phyloP scores from a whole-genome alignment of 2,797 vertebrate species.

The Etheostoma perlongum region DNA sequence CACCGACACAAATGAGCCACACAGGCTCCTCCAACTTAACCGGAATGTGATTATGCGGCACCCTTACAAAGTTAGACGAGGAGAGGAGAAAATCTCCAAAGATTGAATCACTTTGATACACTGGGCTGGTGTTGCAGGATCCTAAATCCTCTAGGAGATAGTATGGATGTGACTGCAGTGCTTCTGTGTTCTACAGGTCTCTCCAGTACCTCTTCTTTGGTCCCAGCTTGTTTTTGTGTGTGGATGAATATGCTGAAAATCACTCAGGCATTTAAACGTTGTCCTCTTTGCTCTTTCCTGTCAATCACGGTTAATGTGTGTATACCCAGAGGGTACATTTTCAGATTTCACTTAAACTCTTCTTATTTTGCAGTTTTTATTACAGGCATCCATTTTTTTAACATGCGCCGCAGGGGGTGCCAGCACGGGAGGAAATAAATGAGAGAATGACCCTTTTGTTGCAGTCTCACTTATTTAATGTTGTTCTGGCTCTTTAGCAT shows the following conservation, averaged over 20 bases:
- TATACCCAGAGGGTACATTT: constrained; percentile 24
- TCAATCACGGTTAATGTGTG: constrained; percentile 50
- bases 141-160: constrained; percentile 52
- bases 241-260: constrained; percentile 26
- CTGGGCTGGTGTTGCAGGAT: constrained; percentile 40
- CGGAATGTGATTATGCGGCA: constrained; percentile 59
- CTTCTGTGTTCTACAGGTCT: constrained; percentile 22
- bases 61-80: constrained; percentile 51
- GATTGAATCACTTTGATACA: constrained; percentile 63
- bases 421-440: constrained; percentile 45
- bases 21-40: constrained; percentile 63
- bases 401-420: constrained; percentile 32
- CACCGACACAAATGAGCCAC: constrained; percentile 75
- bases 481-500: background rate
- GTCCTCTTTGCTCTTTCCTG: constrained; percentile 50
- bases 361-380: constrained; percentile 10
- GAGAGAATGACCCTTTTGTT: constrained; percentile 61
- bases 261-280: constrained; percentile 61
- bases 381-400: constrained; percentile 17
- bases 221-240: constrained; percentile 39
- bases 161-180: constrained; percentile 31
- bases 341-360: background rate
- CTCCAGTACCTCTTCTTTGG: constrained; percentile 8
- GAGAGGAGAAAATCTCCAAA: constrained; percentile 53
- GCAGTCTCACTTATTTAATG: constrained; percentile 53